Evolutionary conservation across 1,140 invertebrate species (phyloP).

Genomic region (Achroia grisella): DNA sequence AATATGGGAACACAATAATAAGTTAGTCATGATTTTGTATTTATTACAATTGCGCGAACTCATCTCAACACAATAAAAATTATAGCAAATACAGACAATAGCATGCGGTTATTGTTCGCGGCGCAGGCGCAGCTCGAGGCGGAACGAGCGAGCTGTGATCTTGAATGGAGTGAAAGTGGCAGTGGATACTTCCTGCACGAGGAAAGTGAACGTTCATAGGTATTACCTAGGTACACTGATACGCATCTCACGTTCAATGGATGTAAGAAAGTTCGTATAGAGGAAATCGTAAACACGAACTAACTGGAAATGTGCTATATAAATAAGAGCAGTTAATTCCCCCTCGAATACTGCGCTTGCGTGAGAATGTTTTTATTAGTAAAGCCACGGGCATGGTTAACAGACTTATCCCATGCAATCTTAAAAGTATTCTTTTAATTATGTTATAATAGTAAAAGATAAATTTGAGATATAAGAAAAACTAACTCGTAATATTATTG

Average conservation of each 20-base stretch:
- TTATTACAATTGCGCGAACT: background rate
- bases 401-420: too few species aligned
- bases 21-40: too few species aligned
- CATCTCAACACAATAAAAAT: conserved; percentile 6
- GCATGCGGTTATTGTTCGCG: conserved; percentile 33
- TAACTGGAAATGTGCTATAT: too few species aligned
- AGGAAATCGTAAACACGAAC: background rate
- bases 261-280: conserved; percentile 44
- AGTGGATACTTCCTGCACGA: conserved; percentile 58
- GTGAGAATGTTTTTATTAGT: too few species aligned
- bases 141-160: conserved; percentile 42
- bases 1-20: too few species aligned
- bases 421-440: too few species aligned
- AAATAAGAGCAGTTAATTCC: too few species aligned
- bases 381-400: too few species aligned
- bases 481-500: too few species aligned
- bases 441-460: too few species aligned
- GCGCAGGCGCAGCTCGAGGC: conserved; percentile 25
- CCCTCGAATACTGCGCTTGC: too few species aligned
- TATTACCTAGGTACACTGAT: conserved; percentile 9
- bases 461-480: too few species aligned
- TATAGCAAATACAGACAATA: conserved; percentile 28
- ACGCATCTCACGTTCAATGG: conserved; percentile 40
- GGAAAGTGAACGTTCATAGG: conserved; percentile 60
- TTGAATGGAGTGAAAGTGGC: conserved; percentile 70